Percentiles rank a stretch among this genome's conserved stretches.
Evolutionary conservation across 2,113 vertebrate genomes (phyloP).

Genomic region (Vanacampus margaritifer): DNA sequence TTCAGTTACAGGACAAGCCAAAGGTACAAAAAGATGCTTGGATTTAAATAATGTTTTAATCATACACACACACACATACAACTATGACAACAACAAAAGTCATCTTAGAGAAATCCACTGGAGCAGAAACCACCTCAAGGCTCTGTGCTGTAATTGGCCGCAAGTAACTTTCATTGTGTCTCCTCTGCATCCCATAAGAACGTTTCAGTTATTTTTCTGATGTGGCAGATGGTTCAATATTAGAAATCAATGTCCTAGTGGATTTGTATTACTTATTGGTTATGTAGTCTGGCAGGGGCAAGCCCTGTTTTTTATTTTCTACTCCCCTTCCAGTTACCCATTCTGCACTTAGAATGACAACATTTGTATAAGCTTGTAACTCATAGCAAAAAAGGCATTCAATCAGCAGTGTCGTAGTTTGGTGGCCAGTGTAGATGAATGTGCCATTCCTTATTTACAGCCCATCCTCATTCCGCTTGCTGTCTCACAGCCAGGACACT

Average conservation of each 20-base stretch:
- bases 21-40: slow-evolving; percentile 49
- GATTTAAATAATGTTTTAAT: slow-evolving; percentile 52
- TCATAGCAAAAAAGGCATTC: slow-evolving; percentile 8
- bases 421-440: slow-evolving; percentile 29
- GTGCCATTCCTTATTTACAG: slow-evolving; percentile 62
- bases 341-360: slow-evolving; percentile 39
- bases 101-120: slow-evolving; percentile 23
- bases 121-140: slow-evolving; percentile 32
- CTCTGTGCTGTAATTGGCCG: slow-evolving; percentile 24
- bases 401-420: slow-evolving; percentile 7
- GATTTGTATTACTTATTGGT: slow-evolving; percentile 37
- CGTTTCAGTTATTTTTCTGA: slow-evolving; percentile 10
- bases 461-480: slow-evolving; percentile 8
- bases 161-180: slow-evolving; percentile 25
- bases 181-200: slow-evolving; percentile 22
- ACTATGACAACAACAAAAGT: slow-evolving; percentile 54
- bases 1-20: slow-evolving; percentile 4
- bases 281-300: slow-evolving; percentile 25
- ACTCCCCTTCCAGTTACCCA: slow-evolving; percentile 24
- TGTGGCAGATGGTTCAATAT: slow-evolving; percentile 23
- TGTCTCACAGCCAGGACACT: slow-evolving; percentile 40
- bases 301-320: slow-evolving; percentile 17
- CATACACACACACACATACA: slow-evolving; percentile 16
- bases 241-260: slow-evolving; percentile 26
- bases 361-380: slow-evolving; percentile 7